Evolutionary conservation across 2,888 invertebrate species (phyloP).

Genomic region (Apeira syringaria): DNA sequence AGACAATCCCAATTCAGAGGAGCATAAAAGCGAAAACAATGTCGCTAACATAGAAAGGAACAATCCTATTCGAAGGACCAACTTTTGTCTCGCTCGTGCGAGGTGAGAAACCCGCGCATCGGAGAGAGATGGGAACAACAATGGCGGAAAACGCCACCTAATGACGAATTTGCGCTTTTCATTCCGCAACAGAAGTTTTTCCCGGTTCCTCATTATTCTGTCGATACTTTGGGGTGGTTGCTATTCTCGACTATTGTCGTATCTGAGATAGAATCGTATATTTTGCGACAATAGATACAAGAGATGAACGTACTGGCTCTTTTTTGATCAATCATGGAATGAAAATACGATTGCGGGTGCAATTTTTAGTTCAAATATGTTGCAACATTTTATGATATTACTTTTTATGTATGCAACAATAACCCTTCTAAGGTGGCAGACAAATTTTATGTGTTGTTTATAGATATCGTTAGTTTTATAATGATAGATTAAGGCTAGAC

Average conservation of each 20-base stretch:
- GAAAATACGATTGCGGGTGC: conserved; percentile 14
- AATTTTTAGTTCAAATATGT: background rate
- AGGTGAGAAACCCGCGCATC: conserved; percentile 32
- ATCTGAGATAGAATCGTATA: conserved; percentile 70
- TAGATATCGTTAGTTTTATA: no score
- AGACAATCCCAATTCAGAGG: conserved; percentile 83
- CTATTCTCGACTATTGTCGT: conserved; percentile 65
- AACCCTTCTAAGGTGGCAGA: no score
- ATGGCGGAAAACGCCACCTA: conserved; percentile 82
- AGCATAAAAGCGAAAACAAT: conserved; percentile 83
- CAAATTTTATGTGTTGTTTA: no score
- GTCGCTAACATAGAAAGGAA: conserved; percentile 83
- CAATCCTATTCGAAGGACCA: conserved; percentile 80
- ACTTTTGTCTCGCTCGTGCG: conserved; percentile 61
- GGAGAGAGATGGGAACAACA: conserved; percentile 64
- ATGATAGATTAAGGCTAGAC: no score
- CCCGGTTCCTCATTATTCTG: conserved; percentile 81
- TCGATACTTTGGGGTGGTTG: conserved; percentile 75
- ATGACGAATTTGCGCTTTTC: conserved; percentile 84
- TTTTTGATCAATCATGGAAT: conserved; percentile 26
- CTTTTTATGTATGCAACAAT: no score
- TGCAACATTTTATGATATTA: no score
- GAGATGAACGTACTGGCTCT: conserved; percentile 43
- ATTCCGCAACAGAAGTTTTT: conserved; percentile 84
- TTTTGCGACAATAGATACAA: conserved; percentile 56